phyloP scores from a whole-genome alignment of 1,140 invertebrate genomes.

The Hetaerina americana region DNA sequence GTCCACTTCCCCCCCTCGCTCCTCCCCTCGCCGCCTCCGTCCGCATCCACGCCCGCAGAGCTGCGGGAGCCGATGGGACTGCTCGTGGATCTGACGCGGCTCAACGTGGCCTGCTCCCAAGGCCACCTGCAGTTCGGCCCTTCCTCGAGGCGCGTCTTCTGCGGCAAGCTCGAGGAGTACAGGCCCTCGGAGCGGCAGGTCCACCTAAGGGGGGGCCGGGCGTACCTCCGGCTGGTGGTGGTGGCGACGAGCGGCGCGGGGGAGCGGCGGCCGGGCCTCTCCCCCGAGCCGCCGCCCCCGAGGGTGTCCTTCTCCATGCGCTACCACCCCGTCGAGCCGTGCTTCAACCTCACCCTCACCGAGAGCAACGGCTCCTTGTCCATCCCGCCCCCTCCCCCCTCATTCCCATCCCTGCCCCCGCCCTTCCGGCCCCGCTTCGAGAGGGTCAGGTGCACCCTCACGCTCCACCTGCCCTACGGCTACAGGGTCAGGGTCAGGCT shows the following conservation, averaged over 20 bases:
- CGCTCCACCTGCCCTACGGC: constrained; percentile 47
- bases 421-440: not conserved
- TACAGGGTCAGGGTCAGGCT: constrained; percentile 40
- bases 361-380: constrained; percentile 43
- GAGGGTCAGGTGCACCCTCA: constrained; percentile 36
- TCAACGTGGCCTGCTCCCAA: constrained; percentile 46
- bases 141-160: constrained; percentile 13
- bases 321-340: constrained; percentile 47
- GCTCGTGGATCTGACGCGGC: constrained; percentile 40
- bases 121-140: constrained; percentile 39
- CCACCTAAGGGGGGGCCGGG: not conserved
- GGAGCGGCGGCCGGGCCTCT: not conserved
- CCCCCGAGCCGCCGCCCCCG: not conserved
- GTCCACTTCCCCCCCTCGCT: not conserved
- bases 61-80: constrained; percentile 21
- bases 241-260: not conserved
- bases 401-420: constrained; percentile 22
- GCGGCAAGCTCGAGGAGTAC: not conserved
- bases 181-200: not conserved
- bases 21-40: not conserved
- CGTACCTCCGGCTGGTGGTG: not conserved
- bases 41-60: not conserved
- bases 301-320: constrained; percentile 33
- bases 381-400: constrained; percentile 34
- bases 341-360: constrained; percentile 45